phyloP scores from a whole-genome alignment of 2,888 invertebrate species.

The Sericinus montela region DNA sequence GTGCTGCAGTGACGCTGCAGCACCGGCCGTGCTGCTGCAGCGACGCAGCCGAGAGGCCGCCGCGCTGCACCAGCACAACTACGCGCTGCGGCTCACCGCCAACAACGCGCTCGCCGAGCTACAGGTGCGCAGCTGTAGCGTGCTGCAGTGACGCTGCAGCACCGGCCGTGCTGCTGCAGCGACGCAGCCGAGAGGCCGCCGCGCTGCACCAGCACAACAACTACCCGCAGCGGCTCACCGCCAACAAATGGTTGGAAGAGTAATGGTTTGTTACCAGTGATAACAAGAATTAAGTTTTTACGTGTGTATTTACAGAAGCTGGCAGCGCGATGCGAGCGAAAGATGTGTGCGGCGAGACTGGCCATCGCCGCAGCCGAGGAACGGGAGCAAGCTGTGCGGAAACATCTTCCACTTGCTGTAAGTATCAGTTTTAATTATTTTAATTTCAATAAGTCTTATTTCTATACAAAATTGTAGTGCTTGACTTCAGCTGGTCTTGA shows the following conservation, averaged over 20 bases:
- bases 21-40: slow-evolving; percentile 62
- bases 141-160: no score
- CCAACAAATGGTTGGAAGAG: no score
- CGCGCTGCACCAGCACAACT: slow-evolving; percentile 69
- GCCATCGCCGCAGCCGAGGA: slow-evolving; percentile 71
- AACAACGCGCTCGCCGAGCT: slow-evolving; percentile 69
- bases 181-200: no score
- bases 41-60: slow-evolving; percentile 57
- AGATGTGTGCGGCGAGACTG: slow-evolving; percentile 70
- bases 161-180: no score
- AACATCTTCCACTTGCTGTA: slow-evolving; percentile 62
- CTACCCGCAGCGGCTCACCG: no score
- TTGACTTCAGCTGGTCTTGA: no score
- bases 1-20: slow-evolving; percentile 36
- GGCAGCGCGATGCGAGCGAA: slow-evolving; percentile 71
- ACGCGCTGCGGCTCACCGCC: slow-evolving; percentile 62
- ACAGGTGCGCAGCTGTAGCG: slow-evolving; percentile 40
- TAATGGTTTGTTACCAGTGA: no score
- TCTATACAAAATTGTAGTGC: no score
- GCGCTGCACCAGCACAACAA: no score
- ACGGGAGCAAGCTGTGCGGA: slow-evolving; percentile 56
- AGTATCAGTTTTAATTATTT: slow-evolving; percentile 28
- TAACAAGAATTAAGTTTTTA: no score
- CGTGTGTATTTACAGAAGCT: slow-evolving; percentile 50
- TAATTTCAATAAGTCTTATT: no score